Evolutionary conservation across 2,113 vertebrate species (phyloP), one percentile per base, ranked within the genome.

Genomic region (Brachionichthys hirsutus): DNA sequence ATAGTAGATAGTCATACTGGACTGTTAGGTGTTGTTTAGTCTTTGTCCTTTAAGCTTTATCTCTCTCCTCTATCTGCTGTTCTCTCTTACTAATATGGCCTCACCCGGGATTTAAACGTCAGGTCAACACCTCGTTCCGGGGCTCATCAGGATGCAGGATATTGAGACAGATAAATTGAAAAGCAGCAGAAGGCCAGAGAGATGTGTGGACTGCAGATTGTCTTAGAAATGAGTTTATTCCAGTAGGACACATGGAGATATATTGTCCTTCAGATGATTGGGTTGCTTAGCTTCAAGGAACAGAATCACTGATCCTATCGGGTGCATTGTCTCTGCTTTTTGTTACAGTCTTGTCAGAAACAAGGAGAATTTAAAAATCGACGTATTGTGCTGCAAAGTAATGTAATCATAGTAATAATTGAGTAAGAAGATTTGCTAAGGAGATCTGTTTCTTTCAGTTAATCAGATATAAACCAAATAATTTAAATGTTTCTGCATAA

Each of bases 121-220:
- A 70, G 88, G 86, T 89, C 87, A 87, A 20, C 67, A 65, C 80
- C 72, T 44, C 20, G 67, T 71, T 65, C 52, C 68, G 65, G 56
- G 57, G 56, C 85, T 84, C 84, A 78, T 84, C 80, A 82, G 79
- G 76, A 77, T 54, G 80, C 81, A 87, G 87, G 87, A 88, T 87
- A 88, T 89, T 88, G 84, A 83, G 86, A 85, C 61, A 60, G 84
- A 87, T 87, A 84, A 84, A 86, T 84, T 85, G 81, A 73, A 50
- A 83, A 70, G 47, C 40, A 77, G 75, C 75, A 43, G 75, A 65
- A 54, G 70, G 75, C 85, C 54, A 65, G 62, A 78, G 69, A 53
- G 57, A 76, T 65, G 75, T 70, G 75, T 22, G 19, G 48, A 67
- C 64, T 62, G 30, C 49, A 72, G 73, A 73, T 61, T 62, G 63